Base-by-base conservation (phyloP, 1,140 invertebrate species). In the Plodia interpunctella region DNA sequence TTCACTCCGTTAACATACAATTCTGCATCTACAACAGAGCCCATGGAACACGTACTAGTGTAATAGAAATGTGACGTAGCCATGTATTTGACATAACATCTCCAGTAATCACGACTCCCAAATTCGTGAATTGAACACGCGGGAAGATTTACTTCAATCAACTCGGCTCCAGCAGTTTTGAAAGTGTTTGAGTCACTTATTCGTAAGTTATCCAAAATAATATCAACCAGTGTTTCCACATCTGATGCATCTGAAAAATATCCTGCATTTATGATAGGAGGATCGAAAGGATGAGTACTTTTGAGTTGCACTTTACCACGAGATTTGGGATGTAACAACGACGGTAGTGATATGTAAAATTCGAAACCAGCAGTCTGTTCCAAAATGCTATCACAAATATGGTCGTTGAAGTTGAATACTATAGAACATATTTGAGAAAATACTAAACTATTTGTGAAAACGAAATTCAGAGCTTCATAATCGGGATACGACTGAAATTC, bases 211-310 rank as follows among this genome's bases (percentile, higher is more conserved):
- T 74, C 63, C 38, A 49, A 5, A 11, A 70, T 28, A 19, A 30
- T 62, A 49, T 55, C 8, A 1, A 57, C 55, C 25, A 63, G 52
- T 5, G 59, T 49, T 0, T 59, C 63, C 0, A 90, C 60, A 63
- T 92, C 91, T 18, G 76, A 60, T 0, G 70, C 56, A 38, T 90
- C 69, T 0, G 63, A 62, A 20, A 92, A 75, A 65, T 91, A 92
- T 62, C 91, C 92, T 1, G 93, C 90, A 66, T 91, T 89, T 21
- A 94, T 92, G 50, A 88, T 66, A 0, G 93, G 93, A 57, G 87
- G 78, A 18, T 91, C 80, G 2, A 78, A 74, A 10, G 93, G 93
- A 75, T 94, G 78, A 0, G 65, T 75, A 8, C 74, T 83, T 20
- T 74, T 68, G 0, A 93, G 70, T 28, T 68, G 70, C 4, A 93